Percentiles rank a stretch among this genome's conserved stretches.
Evolutionary conservation across 2,888 invertebrate genomes (phyloP).

Genomic region (Galerucella nymphaeae): DNA sequence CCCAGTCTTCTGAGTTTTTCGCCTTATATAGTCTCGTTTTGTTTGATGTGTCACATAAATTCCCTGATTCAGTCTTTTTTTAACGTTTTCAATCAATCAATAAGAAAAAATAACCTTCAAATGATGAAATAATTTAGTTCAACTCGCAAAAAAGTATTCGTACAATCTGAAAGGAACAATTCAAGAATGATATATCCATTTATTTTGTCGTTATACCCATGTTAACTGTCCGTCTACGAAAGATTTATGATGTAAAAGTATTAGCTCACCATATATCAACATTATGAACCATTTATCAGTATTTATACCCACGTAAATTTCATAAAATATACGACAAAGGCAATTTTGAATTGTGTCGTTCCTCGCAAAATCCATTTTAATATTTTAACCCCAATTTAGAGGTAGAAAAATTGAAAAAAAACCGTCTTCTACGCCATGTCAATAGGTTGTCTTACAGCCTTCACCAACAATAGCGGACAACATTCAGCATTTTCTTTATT

Average conservation of each 20-base stretch:
- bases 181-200: neutral
- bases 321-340: neutral
- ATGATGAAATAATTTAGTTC: too few relatives aligned
- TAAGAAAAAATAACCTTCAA: neutral
- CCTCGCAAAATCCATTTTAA: neutral
- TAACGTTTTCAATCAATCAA: too few relatives aligned
- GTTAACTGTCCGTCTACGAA: neutral
- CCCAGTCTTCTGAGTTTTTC: too few relatives aligned
- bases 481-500: slow-evolving; percentile 11
- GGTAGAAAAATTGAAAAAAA: neutral
- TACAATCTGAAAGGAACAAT: neutral
- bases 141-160: neutral
- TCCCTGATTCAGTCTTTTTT: too few relatives aligned
- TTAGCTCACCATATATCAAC: neutral
- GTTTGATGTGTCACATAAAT: too few relatives aligned
- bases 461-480: slow-evolving; percentile 6
- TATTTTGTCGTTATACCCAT: neutral
- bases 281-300: neutral
- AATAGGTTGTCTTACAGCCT: slow-evolving; percentile 9
- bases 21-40: too few relatives aligned
- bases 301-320: neutral
- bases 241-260: neutral
- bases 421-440: slow-evolving; percentile 1
- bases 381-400: too few relatives aligned
- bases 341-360: neutral